These are phyloP conservation scores for Pomacea canaliculata DNA, from an alignment of 2,888 invertebrate genomes.

Conservation along the genomic window DNA sequence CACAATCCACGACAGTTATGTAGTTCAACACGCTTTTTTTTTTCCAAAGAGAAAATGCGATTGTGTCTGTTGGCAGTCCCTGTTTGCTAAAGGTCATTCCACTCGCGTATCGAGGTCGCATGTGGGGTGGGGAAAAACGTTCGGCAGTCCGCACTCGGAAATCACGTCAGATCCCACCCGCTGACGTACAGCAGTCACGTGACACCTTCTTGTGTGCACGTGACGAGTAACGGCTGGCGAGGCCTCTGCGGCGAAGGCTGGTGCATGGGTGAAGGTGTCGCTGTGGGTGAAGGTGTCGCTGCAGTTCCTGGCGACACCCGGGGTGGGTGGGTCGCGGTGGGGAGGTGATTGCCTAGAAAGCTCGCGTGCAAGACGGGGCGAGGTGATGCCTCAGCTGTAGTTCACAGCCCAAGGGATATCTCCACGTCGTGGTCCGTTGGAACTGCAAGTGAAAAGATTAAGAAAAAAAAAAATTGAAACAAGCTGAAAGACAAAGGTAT, in stretches of 20 bases:
- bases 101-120: no score
- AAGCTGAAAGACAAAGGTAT: not conserved
- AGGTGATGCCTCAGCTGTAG: constrained; percentile 39
- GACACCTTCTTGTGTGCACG: no score
- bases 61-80: no score
- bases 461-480: not conserved
- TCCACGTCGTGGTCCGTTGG: constrained; percentile 51
- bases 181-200: no score
- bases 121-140: no score
- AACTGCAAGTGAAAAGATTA: constrained; percentile 35
- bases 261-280: not conserved
- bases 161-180: no score
- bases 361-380: not conserved
- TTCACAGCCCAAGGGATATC: constrained; percentile 61
- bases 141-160: no score
- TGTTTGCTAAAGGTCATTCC: no score
- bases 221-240: no score
- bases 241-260: not conserved
- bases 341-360: not conserved
- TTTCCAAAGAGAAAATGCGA: no score
- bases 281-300: not conserved
- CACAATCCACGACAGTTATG: no score
- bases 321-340: constrained; percentile 25
- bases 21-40: no score
- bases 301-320: not conserved